Evolutionary conservation across 2,888 invertebrate genomes (phyloP), one percentile per base, ranked within the genome.

Genomic region (Limnephilus auricula): DNA sequence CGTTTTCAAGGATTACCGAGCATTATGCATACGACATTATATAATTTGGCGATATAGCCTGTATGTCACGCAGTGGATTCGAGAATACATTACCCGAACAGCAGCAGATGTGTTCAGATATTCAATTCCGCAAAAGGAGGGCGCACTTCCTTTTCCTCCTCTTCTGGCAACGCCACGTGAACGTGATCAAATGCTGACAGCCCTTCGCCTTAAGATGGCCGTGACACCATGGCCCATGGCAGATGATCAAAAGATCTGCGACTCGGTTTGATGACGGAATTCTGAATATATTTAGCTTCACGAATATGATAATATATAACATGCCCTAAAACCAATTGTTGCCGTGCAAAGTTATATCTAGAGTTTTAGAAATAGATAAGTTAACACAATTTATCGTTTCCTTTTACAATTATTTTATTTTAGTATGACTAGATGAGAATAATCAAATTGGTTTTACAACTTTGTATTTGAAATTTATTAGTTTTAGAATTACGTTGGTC

Each of bases 1-100:
- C 31, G 32, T 25, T 87, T 87, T 87, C 87, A 87, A 87, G 87
- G 87, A 87, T 87, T 65, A 87, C 87, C 32, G 34, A 87, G 45
- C 50, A 84, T 85, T 45, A n/a, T 31, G 78, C 40, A 85, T 87
- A 78, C 30, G 31, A 31, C 30, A 31, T 86, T 30, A 86, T 18
- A 65, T 86, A 86, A 86, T 86, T 86, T 65, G 86, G 86, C 32
- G 86, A 87, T 87, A 78, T 34, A 87, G 34, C 37, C 10, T 87
- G 65, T 25, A 45, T 85, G 45, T 85, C 85, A 85, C 85, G 85
- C 40, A 50, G n/a, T 30, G 40, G 30, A 31, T 82, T n/a, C n/a
- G 85, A 45, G 40, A 85, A 30, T 45, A 85, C 45, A 45, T 85
- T 10, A 45, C n/a, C 31, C 18, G 82, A 31, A 82, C 34, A 31